A percentile compares a stretch with the other conserved stretches of the same genome.
These are phyloP conservation scores for Paguma larvata DNA, from an alignment of 2,797 vertebrate genomes.

Conservation along the genomic window DNA sequence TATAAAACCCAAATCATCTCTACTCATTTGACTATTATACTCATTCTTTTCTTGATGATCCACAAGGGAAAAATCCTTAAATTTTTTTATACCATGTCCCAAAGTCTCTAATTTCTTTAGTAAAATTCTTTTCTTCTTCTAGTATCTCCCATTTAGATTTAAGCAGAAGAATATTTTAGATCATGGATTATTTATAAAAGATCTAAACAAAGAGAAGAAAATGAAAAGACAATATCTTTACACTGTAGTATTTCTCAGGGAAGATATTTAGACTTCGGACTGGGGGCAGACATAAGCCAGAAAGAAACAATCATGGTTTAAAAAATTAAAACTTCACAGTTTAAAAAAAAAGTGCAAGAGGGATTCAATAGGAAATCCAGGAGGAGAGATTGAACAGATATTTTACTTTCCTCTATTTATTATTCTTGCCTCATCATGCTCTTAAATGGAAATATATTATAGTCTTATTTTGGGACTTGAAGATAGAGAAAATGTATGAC, in stretches of 20 bases:
- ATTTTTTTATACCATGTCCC: too few relatives aligned
- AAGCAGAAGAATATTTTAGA: constrained; percentile 33
- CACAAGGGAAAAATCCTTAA: too few relatives aligned
- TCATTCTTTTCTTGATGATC: too few relatives aligned
- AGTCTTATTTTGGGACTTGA: not conserved
- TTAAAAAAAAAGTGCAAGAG: not conserved
- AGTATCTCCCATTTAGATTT: not conserved
- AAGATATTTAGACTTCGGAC: not conserved
- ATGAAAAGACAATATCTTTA: not conserved
- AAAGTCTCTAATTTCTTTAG: not conserved
- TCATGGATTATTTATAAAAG: not conserved
- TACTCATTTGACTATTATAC: too few relatives aligned
- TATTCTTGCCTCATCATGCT: not conserved
- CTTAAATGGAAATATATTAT: constrained; percentile 42
- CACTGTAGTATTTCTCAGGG: not conserved
- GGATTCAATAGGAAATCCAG: not conserved
- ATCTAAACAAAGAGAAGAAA: constrained; percentile 29
- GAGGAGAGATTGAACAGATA: not conserved
- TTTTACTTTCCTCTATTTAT: constrained; percentile 39
- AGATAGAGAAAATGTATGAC: not conserved
- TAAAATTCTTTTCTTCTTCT: constrained; percentile 32
- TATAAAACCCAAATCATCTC: too few relatives aligned
- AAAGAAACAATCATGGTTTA: not conserved
- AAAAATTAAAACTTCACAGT: not conserved
- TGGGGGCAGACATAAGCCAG: not conserved